phyloP scores from a whole-genome alignment of 2,797 vertebrate genomes.

The Natrix natrix region DNA sequence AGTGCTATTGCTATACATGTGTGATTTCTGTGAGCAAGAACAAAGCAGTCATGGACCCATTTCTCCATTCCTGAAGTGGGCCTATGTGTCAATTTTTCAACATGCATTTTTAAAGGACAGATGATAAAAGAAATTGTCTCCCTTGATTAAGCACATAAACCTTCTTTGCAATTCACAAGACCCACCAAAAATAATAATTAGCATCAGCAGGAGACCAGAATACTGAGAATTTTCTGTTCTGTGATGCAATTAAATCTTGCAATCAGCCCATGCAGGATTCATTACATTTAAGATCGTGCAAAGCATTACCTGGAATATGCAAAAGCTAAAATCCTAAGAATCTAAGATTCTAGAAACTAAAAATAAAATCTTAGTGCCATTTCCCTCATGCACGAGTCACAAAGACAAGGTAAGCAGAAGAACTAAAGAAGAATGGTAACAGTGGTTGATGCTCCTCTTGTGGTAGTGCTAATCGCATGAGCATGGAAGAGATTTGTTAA shows the following conservation, averaged over 20 bases:
- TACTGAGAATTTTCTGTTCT: conserved; percentile 36
- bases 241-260: conserved; percentile 33
- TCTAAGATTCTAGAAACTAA: not conserved
- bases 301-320: not conserved
- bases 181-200: not conserved
- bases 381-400: conserved; percentile 41
- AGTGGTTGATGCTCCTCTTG: conserved; percentile 60
- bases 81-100: not conserved
- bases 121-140: not conserved
- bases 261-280: conserved; percentile 43
- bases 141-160: not conserved
- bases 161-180: not conserved
- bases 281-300: not conserved
- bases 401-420: conserved; percentile 56
- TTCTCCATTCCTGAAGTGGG: not conserved
- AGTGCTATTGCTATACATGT: not conserved
- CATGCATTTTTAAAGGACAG: not conserved
- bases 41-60: not conserved
- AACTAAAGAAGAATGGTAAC: conserved; percentile 61
- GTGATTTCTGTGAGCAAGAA: not conserved
- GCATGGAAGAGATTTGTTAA: conserved; percentile 51
- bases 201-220: not conserved
- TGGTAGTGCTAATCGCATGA: conserved; percentile 56
- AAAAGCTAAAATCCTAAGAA: conserved; percentile 13
- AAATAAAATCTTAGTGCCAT: conserved; percentile 52